Evolutionary conservation across 2,113 vertebrate species (phyloP), one percentile per base, ranked within the genome.

Genomic region (Brachionichthys hirsutus): DNA sequence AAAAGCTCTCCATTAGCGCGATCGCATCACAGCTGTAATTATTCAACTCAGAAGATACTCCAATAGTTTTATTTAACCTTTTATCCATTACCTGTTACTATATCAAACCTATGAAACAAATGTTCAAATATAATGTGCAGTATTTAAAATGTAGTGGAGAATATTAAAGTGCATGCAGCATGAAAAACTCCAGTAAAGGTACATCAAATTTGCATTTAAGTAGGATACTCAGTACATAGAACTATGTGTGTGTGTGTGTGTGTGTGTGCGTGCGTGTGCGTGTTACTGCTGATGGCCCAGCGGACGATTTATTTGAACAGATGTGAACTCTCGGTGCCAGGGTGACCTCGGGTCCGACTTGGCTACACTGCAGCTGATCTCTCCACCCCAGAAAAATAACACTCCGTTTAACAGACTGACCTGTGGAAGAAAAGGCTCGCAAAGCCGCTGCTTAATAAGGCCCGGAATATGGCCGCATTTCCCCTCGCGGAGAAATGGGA

Each of bases 221-320:
- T 35, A 9, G 9, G 9, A 35, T 35, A 35, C 34, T 35, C 9
- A 9, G 34, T 35, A 35, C 5, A 35, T 35, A 9, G 4, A 35
- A 35, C 5, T 53, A 43, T 40, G 18, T 60, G 45, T 30, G 62
- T 47, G 66, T 42, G 36, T 54, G 54, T 54, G 75, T 36, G 52
- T 36, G 24, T 54, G 57, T 54, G 75, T 36, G 52, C 35, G 50
- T 50, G 58, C 47, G 51, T 57, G 82, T 81, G 59, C 86, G 73
- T 87, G 82, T 77, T 85, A 81, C 58, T 81, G 79, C 79, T 84
- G 87, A 81, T 84, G 78, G 74, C 85, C 83, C 75, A 64, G 62
- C 54, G 80, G 47, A 83, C 73, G 76, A 87, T 89, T 90, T 87
- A 90, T 89, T 89, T 89, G 76, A 87, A 89, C 87, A 87, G 90